Evolutionary conservation across 2,888 invertebrate species (phyloP), one percentile per base, ranked within the genome.

Genomic region (Campoplex nolae): DNA sequence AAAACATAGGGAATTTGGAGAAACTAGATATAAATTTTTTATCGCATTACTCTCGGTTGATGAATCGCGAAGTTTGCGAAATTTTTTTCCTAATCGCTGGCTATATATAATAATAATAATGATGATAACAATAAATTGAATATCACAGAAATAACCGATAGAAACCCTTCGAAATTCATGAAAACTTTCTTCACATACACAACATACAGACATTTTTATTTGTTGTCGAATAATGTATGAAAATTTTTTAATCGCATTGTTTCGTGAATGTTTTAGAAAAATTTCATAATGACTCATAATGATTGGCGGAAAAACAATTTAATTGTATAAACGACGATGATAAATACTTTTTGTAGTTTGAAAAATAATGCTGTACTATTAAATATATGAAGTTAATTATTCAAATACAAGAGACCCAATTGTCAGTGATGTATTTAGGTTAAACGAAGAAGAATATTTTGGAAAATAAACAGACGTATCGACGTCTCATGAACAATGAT

Each of bases 111-210:
- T 75, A 62, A 75, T 73, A 16, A 77, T 54, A 56, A 32, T 18
- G 35, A 76, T 65, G 48, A 65, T 77, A 65, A 62, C 56, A 80
- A 76, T 85, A 71, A 84, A 86, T 86, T 73, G 79, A 84, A 84
- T 87, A 87, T 87, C 87, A 87, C 87, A 87, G 87, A 87, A 87
- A n/a, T n/a, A n/a, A 87, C 84, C 84, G 84, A 87, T 77, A 87
- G 84, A 87, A 87, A 87, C 78, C 67, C 76, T 78, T 74, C 78
- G 81, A 78, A 65, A 78, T 75, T 62, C 73, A 28, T 68, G 79
- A 84, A 84, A 86, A 75, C 28, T 68, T 45, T 58, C 51, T 65
- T 74, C 80, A 48, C 51, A 1, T 23, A 16, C 28, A 65, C 28
- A 42, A 65, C 28, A 42, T 16, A 42, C 62, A 76, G 51, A 65